Evolutionary conservation across 2,888 invertebrate genomes (phyloP).

Genomic region (Miltochrista miniata): DNA sequence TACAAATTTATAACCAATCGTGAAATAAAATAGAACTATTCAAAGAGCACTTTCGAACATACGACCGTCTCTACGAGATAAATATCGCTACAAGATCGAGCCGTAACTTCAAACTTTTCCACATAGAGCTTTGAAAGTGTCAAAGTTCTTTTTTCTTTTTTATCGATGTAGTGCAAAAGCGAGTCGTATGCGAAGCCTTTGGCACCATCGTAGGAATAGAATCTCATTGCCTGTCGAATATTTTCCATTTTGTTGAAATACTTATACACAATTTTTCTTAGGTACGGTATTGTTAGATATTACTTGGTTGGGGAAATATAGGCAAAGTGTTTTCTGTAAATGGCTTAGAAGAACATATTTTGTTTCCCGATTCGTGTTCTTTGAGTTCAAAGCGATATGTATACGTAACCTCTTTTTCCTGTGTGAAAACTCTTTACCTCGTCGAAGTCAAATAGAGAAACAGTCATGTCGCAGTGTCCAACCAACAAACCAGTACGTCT

Average conservation of each 20-base stretch:
- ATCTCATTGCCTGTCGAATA: slow-evolving; percentile 36
- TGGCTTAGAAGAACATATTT: neutral
- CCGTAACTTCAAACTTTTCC: slow-evolving; percentile 38
- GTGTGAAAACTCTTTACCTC: too few species aligned
- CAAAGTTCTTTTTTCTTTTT: slow-evolving; percentile 36
- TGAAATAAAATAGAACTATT: slow-evolving; percentile 14
- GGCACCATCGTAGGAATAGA: slow-evolving; percentile 31
- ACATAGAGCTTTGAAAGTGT: slow-evolving; percentile 38
- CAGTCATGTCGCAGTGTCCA: too few species aligned
- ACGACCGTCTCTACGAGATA: slow-evolving; percentile 30
- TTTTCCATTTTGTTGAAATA: slow-evolving; percentile 39
- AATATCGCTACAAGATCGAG: slow-evolving; percentile 35
- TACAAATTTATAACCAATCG: neutral
- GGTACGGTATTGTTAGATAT: slow-evolving; percentile 14
- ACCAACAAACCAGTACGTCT: too few species aligned
- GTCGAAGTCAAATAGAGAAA: too few species aligned
- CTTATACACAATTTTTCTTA: slow-evolving; percentile 13
- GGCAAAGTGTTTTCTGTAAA: slow-evolving; percentile 7
- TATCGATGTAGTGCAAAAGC: slow-evolving; percentile 41
- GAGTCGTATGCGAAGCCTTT: slow-evolving; percentile 31
- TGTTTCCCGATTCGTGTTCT: too few species aligned
- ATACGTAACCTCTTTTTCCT: too few species aligned
- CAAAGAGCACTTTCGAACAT: slow-evolving; percentile 17
- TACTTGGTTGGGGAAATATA: slow-evolving; percentile 11
- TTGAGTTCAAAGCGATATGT: too few species aligned